Conservation (phyloP, 2,113 vertebrate species). For the Ahaetulla prasina region DNA sequence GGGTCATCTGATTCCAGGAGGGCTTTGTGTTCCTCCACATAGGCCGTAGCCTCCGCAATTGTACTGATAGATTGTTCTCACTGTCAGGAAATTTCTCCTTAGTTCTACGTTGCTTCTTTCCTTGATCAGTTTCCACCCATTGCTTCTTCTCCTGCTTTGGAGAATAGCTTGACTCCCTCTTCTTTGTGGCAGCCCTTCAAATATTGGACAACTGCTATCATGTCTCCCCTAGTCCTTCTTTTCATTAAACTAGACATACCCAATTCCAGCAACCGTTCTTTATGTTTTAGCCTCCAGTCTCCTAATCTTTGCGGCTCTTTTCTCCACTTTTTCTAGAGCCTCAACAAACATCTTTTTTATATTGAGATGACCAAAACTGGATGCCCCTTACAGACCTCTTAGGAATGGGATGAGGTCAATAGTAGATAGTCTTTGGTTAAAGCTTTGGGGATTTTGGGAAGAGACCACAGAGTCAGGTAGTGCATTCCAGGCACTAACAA, state of each 20-base stretch:
- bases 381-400: too few relatives aligned
- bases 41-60: too few relatives aligned
- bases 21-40: too few relatives aligned
- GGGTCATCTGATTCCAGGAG: too few relatives aligned
- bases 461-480: too few relatives aligned
- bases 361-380: neutral
- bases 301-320: neutral
- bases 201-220: neutral
- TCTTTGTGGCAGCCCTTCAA: neutral
- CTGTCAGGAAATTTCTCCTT: neutral
- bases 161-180: neutral
- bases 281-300: neutral
- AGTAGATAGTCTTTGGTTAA: too few relatives aligned
- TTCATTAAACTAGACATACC: neutral
- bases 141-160: neutral
- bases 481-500: too few relatives aligned
- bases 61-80: neutral
- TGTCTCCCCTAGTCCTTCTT: neutral
- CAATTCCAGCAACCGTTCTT: neutral
- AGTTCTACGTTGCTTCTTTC: neutral
- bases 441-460: too few relatives aligned
- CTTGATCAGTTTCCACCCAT: neutral
- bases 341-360: neutral
- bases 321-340: neutral
- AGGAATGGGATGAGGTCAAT: too few relatives aligned